Base-by-base conservation (phyloP, 2,113 vertebrate species). In the Hassar affinis region DNA sequence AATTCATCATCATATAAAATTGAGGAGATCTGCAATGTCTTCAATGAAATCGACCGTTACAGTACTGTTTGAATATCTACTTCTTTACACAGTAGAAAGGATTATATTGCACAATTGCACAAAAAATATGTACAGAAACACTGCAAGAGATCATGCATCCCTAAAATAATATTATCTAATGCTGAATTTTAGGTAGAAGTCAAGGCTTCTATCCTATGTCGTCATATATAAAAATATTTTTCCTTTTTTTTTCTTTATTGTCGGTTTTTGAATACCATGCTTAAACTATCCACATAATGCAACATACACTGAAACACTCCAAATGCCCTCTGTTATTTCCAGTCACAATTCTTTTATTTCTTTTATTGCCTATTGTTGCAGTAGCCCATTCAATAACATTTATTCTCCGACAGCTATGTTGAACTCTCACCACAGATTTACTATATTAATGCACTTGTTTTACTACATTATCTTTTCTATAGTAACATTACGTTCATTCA, bases 141-240 rank as follows among this genome's bases (percentile, higher is more conserved):
- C 77, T 62, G 54, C 83, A 84, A 72, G 76, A 79, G 66, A 72
- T 47, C 83, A 79, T 79, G 83, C 83, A 61, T 71, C 51, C 35
- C 51, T 71, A 72, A 84, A 59, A 51, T 33, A 78, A 18, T 75
- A 80, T 51, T 30, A 80, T 33, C 15, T 74, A 52, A 78, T 62
- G n/a, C 9, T 51, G 30, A 20, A 75, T 82, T 49, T 64, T 66
- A 30, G 35, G 15, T 22, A n/a, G 71, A 33, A 49, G 57, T 69
- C 49, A 10, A 27, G 22, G 49, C 47, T 57, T 64, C 57, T 57
- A 49, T 10, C 11, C 11, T 74, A 56, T 2, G n/a, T 74, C 54
- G 61, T 56, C 20, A 35, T 38, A 47, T 45, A 74, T 61, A 38
- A 69, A 68, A 38, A 42, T n/a, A 6, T 1, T 49, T 64, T 27